Conservation (phyloP, 2,888 invertebrate genomes). For the Pollenia angustigena region DNA sequence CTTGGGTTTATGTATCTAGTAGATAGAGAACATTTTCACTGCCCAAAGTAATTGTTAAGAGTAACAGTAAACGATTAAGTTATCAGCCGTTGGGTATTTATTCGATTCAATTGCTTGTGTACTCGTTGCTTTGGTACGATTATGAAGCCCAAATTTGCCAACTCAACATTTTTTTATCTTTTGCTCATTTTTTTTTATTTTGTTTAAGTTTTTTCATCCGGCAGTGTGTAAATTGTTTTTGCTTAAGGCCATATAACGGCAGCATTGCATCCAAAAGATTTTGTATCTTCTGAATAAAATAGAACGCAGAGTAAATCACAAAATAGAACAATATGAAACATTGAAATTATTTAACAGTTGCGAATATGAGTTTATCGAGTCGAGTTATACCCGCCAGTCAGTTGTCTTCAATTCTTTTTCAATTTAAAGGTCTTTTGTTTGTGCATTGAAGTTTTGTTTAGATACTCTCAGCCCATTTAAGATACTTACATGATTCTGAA, state of each 20-base stretch:
- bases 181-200: slow-evolving; percentile 46
- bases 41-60: neutral
- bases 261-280: slow-evolving; percentile 37
- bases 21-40: neutral
- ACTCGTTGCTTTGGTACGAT: slow-evolving; percentile 6
- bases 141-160: slow-evolving; percentile 1
- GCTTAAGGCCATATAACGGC: slow-evolving; percentile 24
- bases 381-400: slow-evolving; percentile 42
- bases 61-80: slow-evolving; percentile 63
- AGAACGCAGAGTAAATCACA: slow-evolving; percentile 31
- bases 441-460: slow-evolving; percentile 26
- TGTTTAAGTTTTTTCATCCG: slow-evolving; percentile 26
- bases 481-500: slow-evolving; percentile 65
- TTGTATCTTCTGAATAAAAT: slow-evolving; percentile 38
- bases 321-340: neutral
- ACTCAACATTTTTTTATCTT: slow-evolving; percentile 38
- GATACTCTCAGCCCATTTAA: slow-evolving; percentile 60
- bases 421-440: slow-evolving; percentile 2
- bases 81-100: slow-evolving; percentile 68
- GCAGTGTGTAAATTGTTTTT: slow-evolving; percentile 47
- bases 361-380: slow-evolving; percentile 42
- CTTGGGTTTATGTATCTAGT: neutral
- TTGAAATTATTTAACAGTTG: slow-evolving; percentile 53
- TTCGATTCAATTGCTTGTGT: slow-evolving; percentile 44
- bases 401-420: slow-evolving; percentile 15